A percentile compares a stretch with the other conserved stretches of the same genome.
phyloP scores from a whole-genome alignment of 2,888 invertebrate species.

The Eupithecia vulgata region DNA sequence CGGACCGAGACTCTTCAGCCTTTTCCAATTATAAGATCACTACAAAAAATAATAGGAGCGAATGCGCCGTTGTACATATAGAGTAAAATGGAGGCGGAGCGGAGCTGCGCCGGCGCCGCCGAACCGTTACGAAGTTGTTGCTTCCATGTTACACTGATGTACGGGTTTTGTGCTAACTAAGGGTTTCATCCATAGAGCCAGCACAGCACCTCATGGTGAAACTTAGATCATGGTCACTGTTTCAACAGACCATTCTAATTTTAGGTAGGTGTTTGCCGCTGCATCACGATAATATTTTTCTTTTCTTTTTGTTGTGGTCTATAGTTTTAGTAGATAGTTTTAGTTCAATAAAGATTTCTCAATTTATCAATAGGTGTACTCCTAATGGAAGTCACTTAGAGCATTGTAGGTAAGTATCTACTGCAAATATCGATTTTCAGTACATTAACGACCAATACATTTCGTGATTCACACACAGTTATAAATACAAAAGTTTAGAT shows the following conservation, averaged over 20 bases:
- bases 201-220: not conserved
- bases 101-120: conserved; percentile 17
- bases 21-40: not conserved
- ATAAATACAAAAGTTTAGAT: too few species aligned
- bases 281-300: not conserved
- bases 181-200: not conserved
- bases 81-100: conserved; percentile 44
- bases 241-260: not conserved
- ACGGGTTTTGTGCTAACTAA: conserved; percentile 20
- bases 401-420: not conserved
- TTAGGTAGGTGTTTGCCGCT: not conserved
- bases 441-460: too few species aligned
- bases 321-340: too few species aligned
- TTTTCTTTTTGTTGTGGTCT: not conserved
- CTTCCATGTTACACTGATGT: conserved; percentile 30
- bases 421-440: too few species aligned
- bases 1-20: not conserved
- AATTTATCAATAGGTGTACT: not conserved
- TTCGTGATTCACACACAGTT: too few species aligned
- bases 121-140: conserved; percentile 30
- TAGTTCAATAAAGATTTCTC: not conserved
- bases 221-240: not conserved
- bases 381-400: not conserved
- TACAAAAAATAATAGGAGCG: conserved; percentile 36
- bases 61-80: conserved; percentile 53